These are phyloP conservation scores for Sinocyclocheilus anshuiensis DNA, from an alignment of 2,113 vertebrate genomes.

Conservation along the genomic window DNA sequence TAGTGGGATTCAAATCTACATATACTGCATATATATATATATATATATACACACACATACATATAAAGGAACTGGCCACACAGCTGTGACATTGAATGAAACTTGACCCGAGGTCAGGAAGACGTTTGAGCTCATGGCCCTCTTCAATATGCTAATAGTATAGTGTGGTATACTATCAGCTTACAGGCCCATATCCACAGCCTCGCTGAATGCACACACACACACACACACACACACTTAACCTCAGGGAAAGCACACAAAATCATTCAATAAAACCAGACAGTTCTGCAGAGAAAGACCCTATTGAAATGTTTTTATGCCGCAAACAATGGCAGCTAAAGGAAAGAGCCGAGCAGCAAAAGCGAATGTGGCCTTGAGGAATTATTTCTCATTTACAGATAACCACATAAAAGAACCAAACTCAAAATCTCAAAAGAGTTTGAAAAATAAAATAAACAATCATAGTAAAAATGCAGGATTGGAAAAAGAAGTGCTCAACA, in stretches of 20 bases:
- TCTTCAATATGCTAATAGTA: constrained; percentile 62
- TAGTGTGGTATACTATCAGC: constrained; percentile 32
- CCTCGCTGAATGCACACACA: background rate
- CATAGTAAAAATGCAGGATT: background rate
- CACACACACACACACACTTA: constrained; percentile 10
- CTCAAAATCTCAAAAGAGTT: constrained; percentile 1
- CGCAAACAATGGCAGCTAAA: constrained; percentile 19
- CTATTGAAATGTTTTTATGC: constrained; percentile 36
- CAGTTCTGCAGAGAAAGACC: constrained; percentile 22
- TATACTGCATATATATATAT: too few relatives aligned
- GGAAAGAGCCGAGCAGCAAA: background rate
- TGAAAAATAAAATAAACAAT: background rate
- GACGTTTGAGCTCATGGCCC: constrained; percentile 48
- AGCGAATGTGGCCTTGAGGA: constrained; percentile 27
- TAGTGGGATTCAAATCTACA: too few relatives aligned
- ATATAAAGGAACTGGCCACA: constrained; percentile 44
- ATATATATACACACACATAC: too few relatives aligned
- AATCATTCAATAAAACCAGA: constrained; percentile 32
- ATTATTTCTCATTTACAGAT: constrained; percentile 24
- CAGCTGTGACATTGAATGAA: constrained; percentile 53
- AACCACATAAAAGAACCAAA: constrained; percentile 21
- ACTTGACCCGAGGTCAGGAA: constrained; percentile 54
- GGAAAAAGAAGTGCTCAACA: background rate
- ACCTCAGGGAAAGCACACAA: constrained; percentile 9
- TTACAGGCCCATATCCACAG: constrained; percentile 39